Evolutionary conservation across 2,888 invertebrate species (phyloP).

Genomic region (Agriopis marginaria): DNA sequence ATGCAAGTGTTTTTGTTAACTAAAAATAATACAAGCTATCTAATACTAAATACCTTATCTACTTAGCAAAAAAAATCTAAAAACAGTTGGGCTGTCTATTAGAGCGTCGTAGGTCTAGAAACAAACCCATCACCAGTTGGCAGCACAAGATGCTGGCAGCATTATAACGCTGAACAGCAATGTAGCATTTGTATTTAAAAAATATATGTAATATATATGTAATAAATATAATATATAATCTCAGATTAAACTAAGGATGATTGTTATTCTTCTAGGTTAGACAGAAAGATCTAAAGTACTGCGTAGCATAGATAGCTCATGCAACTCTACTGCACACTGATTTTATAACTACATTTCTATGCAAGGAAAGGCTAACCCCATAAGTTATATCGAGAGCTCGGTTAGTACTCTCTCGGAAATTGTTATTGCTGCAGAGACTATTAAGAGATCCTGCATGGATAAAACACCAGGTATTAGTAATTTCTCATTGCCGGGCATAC

Average conservation of each 20-base stretch:
- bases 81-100: too few relatives aligned
- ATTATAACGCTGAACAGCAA: too few relatives aligned
- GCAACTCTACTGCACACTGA: neutral
- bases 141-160: too few relatives aligned
- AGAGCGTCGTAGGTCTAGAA: too few relatives aligned
- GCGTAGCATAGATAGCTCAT: neutral
- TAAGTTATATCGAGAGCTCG: conserved; percentile 19
- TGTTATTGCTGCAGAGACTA: conserved; percentile 22
- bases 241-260: neutral
- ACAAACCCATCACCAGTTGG: too few relatives aligned
- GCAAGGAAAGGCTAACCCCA: conserved; percentile 8
- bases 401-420: conserved; percentile 12
- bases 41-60: too few relatives aligned
- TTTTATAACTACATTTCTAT: conserved; percentile 19
- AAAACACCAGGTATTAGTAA: conserved; percentile 9
- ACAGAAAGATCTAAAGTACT: neutral
- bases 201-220: too few relatives aligned
- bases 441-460: conserved; percentile 18
- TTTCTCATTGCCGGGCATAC: neutral
- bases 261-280: neutral
- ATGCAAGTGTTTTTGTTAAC: too few relatives aligned
- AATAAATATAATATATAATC: too few relatives aligned
- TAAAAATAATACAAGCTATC: too few relatives aligned
- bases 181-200: too few relatives aligned
- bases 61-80: too few relatives aligned